Percentiles rank a stretch among this genome's conserved stretches.
These are phyloP conservation scores for Dolichotis patagonum DNA, from an alignment of 2,113 vertebrate species.

Conservation along the genomic window DNA sequence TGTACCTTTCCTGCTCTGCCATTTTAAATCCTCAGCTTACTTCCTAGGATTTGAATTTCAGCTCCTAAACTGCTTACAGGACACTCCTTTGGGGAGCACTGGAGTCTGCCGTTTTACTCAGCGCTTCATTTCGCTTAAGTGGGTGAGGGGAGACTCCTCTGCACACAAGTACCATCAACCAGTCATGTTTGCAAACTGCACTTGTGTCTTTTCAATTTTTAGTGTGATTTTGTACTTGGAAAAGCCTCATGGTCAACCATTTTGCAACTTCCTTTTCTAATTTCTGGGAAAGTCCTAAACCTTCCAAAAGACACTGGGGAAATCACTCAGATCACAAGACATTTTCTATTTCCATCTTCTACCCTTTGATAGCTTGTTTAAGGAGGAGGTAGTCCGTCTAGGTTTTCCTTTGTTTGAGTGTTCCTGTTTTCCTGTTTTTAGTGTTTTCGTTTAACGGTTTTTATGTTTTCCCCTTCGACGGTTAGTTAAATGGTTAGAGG, in stretches of 20 bases:
- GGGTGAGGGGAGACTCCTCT: background rate
- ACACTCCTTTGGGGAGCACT: background rate
- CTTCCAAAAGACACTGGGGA: background rate
- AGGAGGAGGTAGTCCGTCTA: background rate
- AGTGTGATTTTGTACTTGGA: background rate
- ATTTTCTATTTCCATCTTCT: slow-evolving; percentile 9
- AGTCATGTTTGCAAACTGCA: background rate
- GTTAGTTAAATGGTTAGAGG: background rate
- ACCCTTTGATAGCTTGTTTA: slow-evolving; percentile 16
- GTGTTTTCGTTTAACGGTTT: background rate
- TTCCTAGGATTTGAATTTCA: background rate
- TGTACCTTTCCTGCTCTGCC: background rate
- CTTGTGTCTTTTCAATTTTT: background rate
- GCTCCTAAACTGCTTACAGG: background rate
- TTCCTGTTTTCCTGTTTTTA: background rate
- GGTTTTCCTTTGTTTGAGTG: background rate
- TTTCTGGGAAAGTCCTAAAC: slow-evolving; percentile 18
- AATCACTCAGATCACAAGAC: background rate
- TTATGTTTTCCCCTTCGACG: background rate
- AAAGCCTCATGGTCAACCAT: background rate
- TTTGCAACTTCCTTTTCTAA: background rate
- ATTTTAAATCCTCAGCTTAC: background rate
- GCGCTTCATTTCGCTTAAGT: background rate
- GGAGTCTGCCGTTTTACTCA: background rate
- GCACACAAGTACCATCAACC: background rate